Evolutionary conservation across 1,140 invertebrate genomes (phyloP), one percentile per base, ranked within the genome.

Genomic region (Caenorhabditis inopinata): DNA sequence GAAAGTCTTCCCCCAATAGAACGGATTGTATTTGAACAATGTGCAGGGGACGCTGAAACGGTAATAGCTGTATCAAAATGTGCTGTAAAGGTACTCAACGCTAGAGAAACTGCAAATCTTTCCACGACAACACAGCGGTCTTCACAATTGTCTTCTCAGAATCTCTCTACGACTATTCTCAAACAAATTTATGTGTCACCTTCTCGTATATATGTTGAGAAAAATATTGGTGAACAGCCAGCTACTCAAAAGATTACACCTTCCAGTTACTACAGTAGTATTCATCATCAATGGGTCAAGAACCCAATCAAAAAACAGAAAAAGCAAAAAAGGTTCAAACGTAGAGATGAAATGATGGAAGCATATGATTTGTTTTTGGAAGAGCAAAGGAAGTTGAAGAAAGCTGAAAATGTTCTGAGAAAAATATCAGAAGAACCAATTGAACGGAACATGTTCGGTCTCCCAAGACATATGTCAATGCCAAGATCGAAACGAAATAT

Each of bases 301-400:
- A 68, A 68, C 16, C 58, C 58, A 1, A 68, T 68, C 2, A 38
- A 32, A 21, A n/a, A 16, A 12, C 58, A 68, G 12, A 68, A 38
- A 38, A 7, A 2, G 7, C 4, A 2, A 7, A 38, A 18, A 38
- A 68, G 58, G 23, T 38, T 68, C 1, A 68, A 68, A 21, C n/a
- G 58, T 9, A 18, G n/a, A 18, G 58, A 68, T 42, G 58, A 68
- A 2, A 68, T 68, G 42, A 75, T 75, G 74, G 74, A 75, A 42
- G 48, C 74, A 0, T 51, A 51, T 18, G 48, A 75, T 47, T 16
- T 51, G 16, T 49, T 49, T 11, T 21, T 51, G 32, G 48, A 75
- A 75, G 48, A 75, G 32, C 48, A 48, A 45, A 47, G 48, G n/a
- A 75, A 75, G 7, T 25, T 75, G 74, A 75, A 48, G 14, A 75